Percentiles rank a stretch among this genome's conserved stretches.
Conservation (phyloP, 2,113 vertebrate species). For the Chiloscyllium plagiosum region DNA sequence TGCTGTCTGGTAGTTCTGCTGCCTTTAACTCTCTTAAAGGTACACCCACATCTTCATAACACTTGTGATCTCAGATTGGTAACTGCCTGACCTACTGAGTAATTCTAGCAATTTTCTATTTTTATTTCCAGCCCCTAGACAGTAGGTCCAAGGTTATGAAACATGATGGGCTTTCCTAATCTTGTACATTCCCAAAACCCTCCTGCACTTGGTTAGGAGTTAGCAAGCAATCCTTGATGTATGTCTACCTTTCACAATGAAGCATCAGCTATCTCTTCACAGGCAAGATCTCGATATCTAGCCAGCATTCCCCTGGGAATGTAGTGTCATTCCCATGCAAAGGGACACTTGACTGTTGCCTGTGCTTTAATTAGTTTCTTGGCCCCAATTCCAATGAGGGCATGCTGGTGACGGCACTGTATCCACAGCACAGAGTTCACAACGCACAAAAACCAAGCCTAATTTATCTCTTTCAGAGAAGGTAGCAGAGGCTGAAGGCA, state of each 20-base stretch:
- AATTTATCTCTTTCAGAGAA: conserved; percentile 8
- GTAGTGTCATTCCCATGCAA: neutral
- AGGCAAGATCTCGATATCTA: neutral
- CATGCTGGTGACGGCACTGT: neutral
- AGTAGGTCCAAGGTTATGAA: neutral
- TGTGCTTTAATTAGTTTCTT: neutral
- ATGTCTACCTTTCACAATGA: neutral
- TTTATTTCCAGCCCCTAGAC: neutral
- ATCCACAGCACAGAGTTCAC: conserved; percentile 4
- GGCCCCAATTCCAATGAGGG: neutral
- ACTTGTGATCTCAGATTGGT: too few species aligned
- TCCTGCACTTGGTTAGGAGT: neutral
- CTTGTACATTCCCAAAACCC: neutral
- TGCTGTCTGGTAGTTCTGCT: too few species aligned
- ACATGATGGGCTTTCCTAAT: neutral
- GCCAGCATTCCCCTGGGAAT: neutral
- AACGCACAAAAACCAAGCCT: neutral
- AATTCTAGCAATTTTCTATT: too few species aligned
- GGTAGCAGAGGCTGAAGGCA: neutral
- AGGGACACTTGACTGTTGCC: neutral
- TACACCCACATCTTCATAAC: too few species aligned
- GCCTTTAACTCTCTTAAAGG: too few species aligned
- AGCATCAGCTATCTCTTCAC: neutral
- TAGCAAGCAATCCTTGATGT: neutral
- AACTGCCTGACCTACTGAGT: too few species aligned